These are phyloP conservation scores for Atta colombica DNA, from an alignment of 1,140 invertebrate species.

Conservation along the genomic window DNA sequence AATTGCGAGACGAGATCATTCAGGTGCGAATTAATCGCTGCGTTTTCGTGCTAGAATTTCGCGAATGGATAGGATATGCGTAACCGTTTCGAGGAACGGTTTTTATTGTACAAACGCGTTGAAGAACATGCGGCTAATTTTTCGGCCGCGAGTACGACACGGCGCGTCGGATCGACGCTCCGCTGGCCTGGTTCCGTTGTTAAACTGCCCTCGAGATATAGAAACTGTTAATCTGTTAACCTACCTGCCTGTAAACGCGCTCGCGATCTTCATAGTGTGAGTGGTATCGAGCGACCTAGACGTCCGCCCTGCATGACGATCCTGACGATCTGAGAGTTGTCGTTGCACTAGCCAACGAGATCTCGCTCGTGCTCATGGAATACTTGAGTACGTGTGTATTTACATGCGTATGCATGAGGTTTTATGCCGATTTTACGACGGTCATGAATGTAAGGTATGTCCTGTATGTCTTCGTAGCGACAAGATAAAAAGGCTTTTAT, in stretches of 20 bases:
- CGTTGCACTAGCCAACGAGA: slow-evolving; percentile 42
- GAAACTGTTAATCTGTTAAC: slow-evolving; percentile 76
- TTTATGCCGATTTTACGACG: slow-evolving; percentile 54
- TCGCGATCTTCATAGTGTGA: slow-evolving; percentile 61
- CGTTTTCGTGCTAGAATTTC: neutral
- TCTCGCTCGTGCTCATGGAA: slow-evolving; percentile 21
- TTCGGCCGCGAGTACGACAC: slow-evolving; percentile 32
- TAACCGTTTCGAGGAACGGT: slow-evolving; percentile 9
- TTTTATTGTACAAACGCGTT: slow-evolving; percentile 12
- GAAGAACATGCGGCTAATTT: slow-evolving; percentile 28
- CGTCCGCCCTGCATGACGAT: slow-evolving; percentile 68
- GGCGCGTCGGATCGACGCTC: slow-evolving; percentile 50
- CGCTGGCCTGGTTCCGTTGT: slow-evolving; percentile 76
- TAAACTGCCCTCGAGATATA: slow-evolving; percentile 76
- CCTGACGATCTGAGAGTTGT: slow-evolving; percentile 4
- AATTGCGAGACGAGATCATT: neutral
- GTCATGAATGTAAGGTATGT: neutral
- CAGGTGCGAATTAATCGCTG: neutral
- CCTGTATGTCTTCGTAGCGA: neutral
- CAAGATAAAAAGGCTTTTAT: slow-evolving; percentile 32
- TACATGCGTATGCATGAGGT: too few relatives aligned
- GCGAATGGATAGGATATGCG: neutral
- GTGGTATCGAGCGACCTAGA: slow-evolving; percentile 75
- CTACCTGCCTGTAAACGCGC: slow-evolving; percentile 67
- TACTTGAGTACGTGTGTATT: neutral